Evolutionary conservation across 2,797 vertebrate species (phyloP).

Genomic region (Channa striata): DNA sequence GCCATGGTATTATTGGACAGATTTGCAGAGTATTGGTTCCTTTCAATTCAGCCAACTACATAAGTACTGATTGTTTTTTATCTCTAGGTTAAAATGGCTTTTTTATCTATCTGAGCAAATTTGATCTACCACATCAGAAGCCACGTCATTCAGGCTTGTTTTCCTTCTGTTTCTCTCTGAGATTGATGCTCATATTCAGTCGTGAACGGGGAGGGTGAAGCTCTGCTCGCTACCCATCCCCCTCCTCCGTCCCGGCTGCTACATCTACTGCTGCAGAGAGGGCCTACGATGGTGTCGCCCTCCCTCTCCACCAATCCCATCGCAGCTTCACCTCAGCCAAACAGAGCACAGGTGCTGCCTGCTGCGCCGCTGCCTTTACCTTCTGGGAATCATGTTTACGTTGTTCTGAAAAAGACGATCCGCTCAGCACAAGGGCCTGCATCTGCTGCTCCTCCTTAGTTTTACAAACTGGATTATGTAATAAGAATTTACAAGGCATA

Average conservation of each 20-base stretch:
- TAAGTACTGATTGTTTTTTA: not conserved
- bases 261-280: constrained; percentile 73
- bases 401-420: constrained; percentile 32
- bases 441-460: constrained; percentile 4
- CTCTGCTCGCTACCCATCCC: constrained; percentile 63
- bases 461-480: constrained; percentile 42
- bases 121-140: constrained; percentile 1
- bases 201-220: constrained; percentile 37
- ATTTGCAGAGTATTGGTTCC: not conserved
- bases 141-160: constrained; percentile 20
- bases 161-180: constrained; percentile 38
- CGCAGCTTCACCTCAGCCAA: constrained; percentile 51
- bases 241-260: constrained; percentile 53
- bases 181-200: constrained; percentile 53
- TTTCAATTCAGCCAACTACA: not conserved
- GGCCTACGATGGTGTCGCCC: constrained; percentile 51
- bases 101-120: not conserved
- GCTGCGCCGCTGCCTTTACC: constrained; percentile 38
- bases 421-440: not conserved
- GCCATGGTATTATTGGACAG: not conserved
- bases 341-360: constrained; percentile 64
- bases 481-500: constrained; percentile 4
- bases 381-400: constrained; percentile 56
- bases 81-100: not conserved
- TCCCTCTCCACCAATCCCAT: constrained; percentile 65